These are phyloP conservation scores for Papilio glaucus DNA, from an alignment of 1,140 invertebrate species.

Conservation along the genomic window DNA sequence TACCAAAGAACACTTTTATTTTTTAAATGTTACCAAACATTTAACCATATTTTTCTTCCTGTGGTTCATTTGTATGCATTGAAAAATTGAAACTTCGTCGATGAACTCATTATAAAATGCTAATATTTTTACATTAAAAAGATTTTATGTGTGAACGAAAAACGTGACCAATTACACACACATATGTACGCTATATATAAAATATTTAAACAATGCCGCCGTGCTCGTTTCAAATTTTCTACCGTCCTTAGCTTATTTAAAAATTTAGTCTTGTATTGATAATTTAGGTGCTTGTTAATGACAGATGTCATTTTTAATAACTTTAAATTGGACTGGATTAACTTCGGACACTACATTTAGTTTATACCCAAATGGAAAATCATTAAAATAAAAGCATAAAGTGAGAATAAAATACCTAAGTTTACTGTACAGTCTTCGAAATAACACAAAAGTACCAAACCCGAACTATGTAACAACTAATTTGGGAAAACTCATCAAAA, in stretches of 20 bases:
- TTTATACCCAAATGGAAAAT: too few species aligned
- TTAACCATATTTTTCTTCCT: neutral
- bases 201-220: neutral
- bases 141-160: slow-evolving; percentile 10
- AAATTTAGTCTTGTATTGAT: too few species aligned
- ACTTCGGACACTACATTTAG: too few species aligned
- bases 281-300: too few species aligned
- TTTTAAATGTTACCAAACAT: neutral
- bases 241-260: too few species aligned
- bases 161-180: neutral
- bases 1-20: neutral
- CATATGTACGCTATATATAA: neutral
- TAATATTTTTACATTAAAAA: slow-evolving; percentile 14
- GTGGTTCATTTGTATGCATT: slow-evolving; percentile 11
- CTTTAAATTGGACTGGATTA: too few species aligned
- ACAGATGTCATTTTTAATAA: too few species aligned
- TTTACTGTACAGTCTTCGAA: neutral
- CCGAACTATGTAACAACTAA: slow-evolving; percentile 12
- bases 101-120: slow-evolving; percentile 20
- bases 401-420: neutral
- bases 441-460: neutral
- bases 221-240: neutral
- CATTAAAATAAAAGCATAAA: neutral
- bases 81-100: slow-evolving; percentile 25
- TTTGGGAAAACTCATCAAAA: slow-evolving; percentile 22